These are phyloP conservation scores for Rhagoletis zephyria DNA, from an alignment of 1,140 invertebrate species.

Conservation along the genomic window DNA sequence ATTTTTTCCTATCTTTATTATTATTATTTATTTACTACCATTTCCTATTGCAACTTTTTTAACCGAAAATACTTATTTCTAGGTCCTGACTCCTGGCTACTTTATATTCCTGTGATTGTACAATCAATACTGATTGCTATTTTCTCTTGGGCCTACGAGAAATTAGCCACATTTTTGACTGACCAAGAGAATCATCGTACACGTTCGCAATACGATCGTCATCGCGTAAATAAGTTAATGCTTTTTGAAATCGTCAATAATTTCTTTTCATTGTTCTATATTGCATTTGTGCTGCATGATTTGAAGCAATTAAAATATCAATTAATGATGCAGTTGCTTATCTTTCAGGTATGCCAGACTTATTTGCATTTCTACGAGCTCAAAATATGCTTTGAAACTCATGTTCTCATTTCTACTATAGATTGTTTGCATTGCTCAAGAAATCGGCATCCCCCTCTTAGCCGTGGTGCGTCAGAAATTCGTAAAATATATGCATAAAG, in stretches of 20 bases:
- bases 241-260: slow-evolving; percentile 91
- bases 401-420: slow-evolving; percentile 30
- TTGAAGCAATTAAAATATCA: slow-evolving; percentile 85
- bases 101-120: slow-evolving; percentile 79
- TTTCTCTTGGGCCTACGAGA: slow-evolving; percentile 82
- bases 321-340: slow-evolving; percentile 85
- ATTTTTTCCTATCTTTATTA: neutral
- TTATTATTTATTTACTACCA: neutral
- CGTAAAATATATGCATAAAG: slow-evolving; percentile 66
- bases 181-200: slow-evolving; percentile 86
- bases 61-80: neutral
- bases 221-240: slow-evolving; percentile 86
- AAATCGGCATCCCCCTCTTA: slow-evolving; percentile 69
- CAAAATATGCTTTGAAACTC: neutral
- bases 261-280: slow-evolving; percentile 89
- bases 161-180: slow-evolving; percentile 81
- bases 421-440: slow-evolving; percentile 69
- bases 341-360: slow-evolving; percentile 77
- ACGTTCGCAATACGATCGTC: slow-evolving; percentile 84
- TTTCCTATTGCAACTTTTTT: no score
- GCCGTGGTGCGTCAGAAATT: slow-evolving; percentile 71
- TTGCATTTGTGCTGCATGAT: slow-evolving; percentile 87
- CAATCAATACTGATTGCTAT: slow-evolving; percentile 82
- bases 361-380: neutral
- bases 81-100: slow-evolving; percentile 74